Conservation (phyloP, 1,140 invertebrate genomes). For the Pachypsylla venusta region DNA sequence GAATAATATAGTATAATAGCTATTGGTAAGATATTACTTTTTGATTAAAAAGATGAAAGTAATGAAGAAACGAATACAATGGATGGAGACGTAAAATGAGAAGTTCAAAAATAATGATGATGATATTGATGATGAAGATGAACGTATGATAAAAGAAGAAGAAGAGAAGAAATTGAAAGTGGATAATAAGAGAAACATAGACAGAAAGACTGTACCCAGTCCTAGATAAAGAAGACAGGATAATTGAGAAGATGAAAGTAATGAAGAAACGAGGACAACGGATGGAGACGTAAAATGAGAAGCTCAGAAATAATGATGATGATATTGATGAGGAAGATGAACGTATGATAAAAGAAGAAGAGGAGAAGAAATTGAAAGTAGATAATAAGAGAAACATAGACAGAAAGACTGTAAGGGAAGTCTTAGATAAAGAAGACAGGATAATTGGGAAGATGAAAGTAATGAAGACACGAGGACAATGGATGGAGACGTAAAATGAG, state of each 20-base stretch:
- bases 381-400: neutral
- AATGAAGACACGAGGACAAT: neutral
- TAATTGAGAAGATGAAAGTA: no score
- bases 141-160: neutral
- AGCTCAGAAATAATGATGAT: neutral
- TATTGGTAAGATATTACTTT: no score
- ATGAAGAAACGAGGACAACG: no score
- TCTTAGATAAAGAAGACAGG: no score
- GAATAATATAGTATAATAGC: no score
- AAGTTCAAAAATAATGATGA: neutral
- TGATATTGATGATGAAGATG: neutral
- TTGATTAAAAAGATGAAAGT: no score
- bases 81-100: no score
- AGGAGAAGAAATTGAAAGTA: neutral
- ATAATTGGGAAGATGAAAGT: neutral
- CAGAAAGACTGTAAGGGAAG: neutral
- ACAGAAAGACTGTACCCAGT: neutral
- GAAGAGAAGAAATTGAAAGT: neutral
- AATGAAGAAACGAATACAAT: no score
- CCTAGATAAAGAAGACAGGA: no score
- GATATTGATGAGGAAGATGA: neutral
- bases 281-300: no score
- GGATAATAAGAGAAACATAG: neutral
- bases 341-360: neutral
- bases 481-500: neutral